These are phyloP conservation scores for human DNA, from an alignment of 2,113 vertebrate species.

Conservation along the genomic window GRCh38 chr9:92422501-92423000, in stretches of 20 bases:
- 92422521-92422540: neutral
- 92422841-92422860: conserved; percentile 39
- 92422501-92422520: neutral
- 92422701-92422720: neutral
- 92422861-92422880: neutral
- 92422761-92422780: neutral
- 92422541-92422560: neutral
- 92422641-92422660: neutral
- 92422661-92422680: neutral
- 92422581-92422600: neutral
- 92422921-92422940: neutral
- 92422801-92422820: neutral
- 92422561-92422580: neutral
- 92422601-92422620: neutral
- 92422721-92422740: neutral
- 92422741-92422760: neutral
- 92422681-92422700: neutral
- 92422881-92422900: neutral
- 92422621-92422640: neutral
- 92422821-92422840: neutral
- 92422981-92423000: neutral
- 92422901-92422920: neutral
- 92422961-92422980: conserved; percentile 31
- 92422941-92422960: neutral
- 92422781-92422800: neutral